Evolutionary conservation across 2,888 invertebrate genomes (phyloP), one percentile per base, ranked within the genome.

Genomic region (Lochmaea capreae): DNA sequence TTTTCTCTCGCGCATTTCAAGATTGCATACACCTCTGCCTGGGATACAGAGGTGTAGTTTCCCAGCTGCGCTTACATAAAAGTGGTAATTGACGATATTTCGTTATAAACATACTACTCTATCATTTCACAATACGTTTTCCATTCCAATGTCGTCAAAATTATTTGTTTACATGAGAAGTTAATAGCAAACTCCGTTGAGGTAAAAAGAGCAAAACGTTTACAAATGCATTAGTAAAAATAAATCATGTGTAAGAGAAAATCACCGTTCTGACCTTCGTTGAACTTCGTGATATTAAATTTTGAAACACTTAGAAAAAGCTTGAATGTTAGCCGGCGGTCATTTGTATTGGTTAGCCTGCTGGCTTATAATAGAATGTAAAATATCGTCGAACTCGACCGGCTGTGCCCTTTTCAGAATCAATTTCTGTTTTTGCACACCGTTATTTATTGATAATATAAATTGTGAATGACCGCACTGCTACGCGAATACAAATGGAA

Each of bases 371-470:
- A 84, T 83, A 83, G 84, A 84, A 84, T 82, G 82, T 83, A 82
- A 83, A 83, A 82, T 81, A 83, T 82, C 75, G 78, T 49, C 72
- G 67, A 70, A 72, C 70, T 74, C 79, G 79, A 79, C 80, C 79
- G 78, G 78, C 79, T 79, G 79, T 77, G 76, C 77, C 79, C 81
- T 78, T 78, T 79, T 81, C 77, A 71, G 77, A 84, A 85, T 84
- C 84, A 84, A 85, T 84, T 85, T 82, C 81, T 81, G 81, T 83
- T 83, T 82, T 81, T 82, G 79, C 74, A 72, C 78, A 77, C 79
- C 75, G 84, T 83, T 85, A 85, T 85, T 86, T 86, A 86, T 85
- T 81, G 84, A 84, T 84, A 85, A 83, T 83, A 84, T 85, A 85
- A 85, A 85, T 85, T 85, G 83, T 82, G 80, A 80, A 83, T 80